Percentiles rank a stretch among this genome's conserved stretches.
These are phyloP conservation scores for Cordilura impudica DNA, from an alignment of 2,888 invertebrate genomes.

Conservation along the genomic window DNA sequence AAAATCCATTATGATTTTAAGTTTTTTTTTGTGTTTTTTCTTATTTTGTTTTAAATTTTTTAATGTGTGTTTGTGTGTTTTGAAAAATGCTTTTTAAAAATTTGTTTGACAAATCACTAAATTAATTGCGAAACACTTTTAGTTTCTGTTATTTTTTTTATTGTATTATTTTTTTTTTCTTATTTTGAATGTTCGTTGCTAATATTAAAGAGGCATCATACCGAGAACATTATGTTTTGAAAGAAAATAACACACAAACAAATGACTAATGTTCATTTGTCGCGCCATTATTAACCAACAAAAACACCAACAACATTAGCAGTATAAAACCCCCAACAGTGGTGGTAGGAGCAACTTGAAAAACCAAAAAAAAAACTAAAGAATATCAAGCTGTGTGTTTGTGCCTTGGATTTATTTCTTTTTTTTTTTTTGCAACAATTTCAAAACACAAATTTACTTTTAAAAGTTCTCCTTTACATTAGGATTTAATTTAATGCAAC, in stretches of 20 bases:
- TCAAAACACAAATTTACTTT: slow-evolving; percentile 39
- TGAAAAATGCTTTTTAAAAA: slow-evolving; percentile 53
- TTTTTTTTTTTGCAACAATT: not conserved
- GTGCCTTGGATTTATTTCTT: slow-evolving; percentile 17
- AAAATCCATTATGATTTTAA: slow-evolving; percentile 44
- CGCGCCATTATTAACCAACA: slow-evolving; percentile 49
- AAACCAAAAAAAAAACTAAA: not conserved
- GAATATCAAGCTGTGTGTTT: slow-evolving; percentile 45
- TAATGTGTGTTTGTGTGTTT: slow-evolving; percentile 7
- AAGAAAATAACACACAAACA: slow-evolving; percentile 17
- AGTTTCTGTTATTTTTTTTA: slow-evolving; percentile 40
- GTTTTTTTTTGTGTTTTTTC: not conserved
- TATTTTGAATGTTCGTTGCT: no score
- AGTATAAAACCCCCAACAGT: slow-evolving; percentile 42
- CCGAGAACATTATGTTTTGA: slow-evolving; percentile 52
- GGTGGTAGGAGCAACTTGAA: not conserved
- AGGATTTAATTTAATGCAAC: not conserved
- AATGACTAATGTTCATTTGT: slow-evolving; percentile 62
- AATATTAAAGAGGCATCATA: slow-evolving; percentile 59
- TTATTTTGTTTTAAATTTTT: not conserved
- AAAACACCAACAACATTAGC: slow-evolving; percentile 19
- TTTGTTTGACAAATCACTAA: slow-evolving; percentile 64
- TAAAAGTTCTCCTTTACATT: slow-evolving; percentile 24
- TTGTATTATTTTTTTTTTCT: not conserved
- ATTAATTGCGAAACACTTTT: slow-evolving; percentile 66